Evolutionary conservation across 2,113 vertebrate species (phyloP).

Genomic region (Stigmatopora nigra): DNA sequence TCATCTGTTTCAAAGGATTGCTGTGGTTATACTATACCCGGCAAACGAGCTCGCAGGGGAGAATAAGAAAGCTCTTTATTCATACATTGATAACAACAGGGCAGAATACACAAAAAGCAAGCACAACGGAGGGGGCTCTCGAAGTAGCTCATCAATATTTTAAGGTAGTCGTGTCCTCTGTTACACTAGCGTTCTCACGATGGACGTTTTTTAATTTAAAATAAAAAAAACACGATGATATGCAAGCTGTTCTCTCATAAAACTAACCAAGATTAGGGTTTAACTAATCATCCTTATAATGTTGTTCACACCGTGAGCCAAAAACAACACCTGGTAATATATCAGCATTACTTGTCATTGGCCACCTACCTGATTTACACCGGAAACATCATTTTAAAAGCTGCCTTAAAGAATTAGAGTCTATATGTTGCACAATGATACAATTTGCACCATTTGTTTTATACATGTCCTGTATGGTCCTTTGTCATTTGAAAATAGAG

Average conservation of each 20-base stretch:
- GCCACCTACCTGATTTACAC: background rate
- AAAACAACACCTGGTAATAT: background rate
- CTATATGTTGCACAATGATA: background rate
- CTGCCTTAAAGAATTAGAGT: background rate
- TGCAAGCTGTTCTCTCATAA: background rate
- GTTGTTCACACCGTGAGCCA: background rate
- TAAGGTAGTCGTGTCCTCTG: slow-evolving; percentile 4
- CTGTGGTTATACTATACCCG: slow-evolving; percentile 12
- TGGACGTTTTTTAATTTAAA: background rate
- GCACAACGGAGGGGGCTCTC: background rate
- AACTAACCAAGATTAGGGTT: background rate
- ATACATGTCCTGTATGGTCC: background rate
- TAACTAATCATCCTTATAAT: background rate
- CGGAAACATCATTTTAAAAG: background rate
- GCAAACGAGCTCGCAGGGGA: slow-evolving; percentile 11
- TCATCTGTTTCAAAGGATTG: slow-evolving; percentile 18
- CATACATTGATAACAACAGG: slow-evolving; percentile 17
- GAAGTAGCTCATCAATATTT: slow-evolving; percentile 21
- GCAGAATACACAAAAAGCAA: slow-evolving; percentile 7
- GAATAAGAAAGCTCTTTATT: slow-evolving; percentile 23
- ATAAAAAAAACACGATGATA: background rate
- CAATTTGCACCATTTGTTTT: background rate
- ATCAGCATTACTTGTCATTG: background rate
- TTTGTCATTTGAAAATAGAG: background rate
- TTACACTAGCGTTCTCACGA: background rate